Evolutionary conservation across 1,140 invertebrate species (phyloP).

Genomic region (Penaeus indicus): DNA sequence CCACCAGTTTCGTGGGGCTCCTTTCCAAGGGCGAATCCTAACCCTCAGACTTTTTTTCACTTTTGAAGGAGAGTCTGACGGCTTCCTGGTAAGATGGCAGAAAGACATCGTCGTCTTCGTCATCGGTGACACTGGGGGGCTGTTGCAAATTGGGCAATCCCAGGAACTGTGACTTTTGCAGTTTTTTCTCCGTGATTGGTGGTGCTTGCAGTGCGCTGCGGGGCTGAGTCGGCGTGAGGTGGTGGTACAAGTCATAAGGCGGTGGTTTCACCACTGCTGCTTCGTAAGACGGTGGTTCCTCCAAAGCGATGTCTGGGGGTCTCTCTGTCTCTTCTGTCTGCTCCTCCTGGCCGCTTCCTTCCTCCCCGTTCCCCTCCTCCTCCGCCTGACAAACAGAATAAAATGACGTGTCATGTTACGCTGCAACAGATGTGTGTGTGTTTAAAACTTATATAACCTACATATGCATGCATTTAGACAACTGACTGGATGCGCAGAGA

Average conservation of each 20-base stretch:
- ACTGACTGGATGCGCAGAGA: neutral
- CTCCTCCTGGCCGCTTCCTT: neutral
- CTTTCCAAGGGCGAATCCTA: too few species aligned
- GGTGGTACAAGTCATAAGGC: too few species aligned
- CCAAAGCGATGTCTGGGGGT: too few species aligned
- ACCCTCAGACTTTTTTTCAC: neutral
- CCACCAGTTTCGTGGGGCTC: too few species aligned
- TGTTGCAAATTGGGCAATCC: neutral
- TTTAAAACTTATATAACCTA: neutral
- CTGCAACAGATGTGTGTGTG: too few species aligned
- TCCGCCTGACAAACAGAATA: neutral
- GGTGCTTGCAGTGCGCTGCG: too few species aligned
- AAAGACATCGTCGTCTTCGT: constrained; percentile 39
- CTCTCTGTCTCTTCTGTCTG: neutral
- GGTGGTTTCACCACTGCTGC: too few species aligned
- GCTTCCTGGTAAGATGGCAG: constrained; percentile 53
- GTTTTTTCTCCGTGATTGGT: neutral
- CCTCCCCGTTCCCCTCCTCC: neutral
- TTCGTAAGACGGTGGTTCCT: too few species aligned
- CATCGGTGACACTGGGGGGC: neutral
- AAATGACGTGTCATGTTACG: too few species aligned
- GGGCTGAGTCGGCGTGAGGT: too few species aligned
- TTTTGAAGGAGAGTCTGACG: constrained; percentile 32
- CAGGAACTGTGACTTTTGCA: neutral
- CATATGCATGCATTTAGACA: neutral